Evolutionary conservation across 2,113 vertebrate species (phyloP), one percentile per base, ranked within the genome.

Genomic region (Cynoglossus semilaevis): DNA sequence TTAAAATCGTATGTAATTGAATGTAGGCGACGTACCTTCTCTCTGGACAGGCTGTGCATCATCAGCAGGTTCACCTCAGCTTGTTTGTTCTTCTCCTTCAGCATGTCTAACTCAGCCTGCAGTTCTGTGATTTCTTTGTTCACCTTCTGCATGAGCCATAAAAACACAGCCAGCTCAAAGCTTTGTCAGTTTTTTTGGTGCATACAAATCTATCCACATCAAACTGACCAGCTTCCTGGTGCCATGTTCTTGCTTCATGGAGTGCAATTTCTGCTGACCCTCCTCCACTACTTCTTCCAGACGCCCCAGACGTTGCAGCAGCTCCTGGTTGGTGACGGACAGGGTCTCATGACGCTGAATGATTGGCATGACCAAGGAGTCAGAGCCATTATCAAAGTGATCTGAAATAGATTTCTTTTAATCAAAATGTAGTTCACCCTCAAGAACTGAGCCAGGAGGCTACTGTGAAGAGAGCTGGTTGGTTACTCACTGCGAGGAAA

Each of bases 51-150:
- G 40, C 76, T 72, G 75, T 89, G 83, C 51, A 88, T 46, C 51
- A 17, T 19, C 51, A 74, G 69, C 34, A 86, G 54, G 10, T 73
- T 77, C 22, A 83, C 65, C 13, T 91, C 88, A 37, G 85, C 57
- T 59, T 90, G 72, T 56, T 85, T 88, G 29, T 53, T 88, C 61
- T 80, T 88, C 58, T 80, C 83, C 54, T 72, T 74, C 1, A 82
- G 69, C 44, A 47, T 70, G 37, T 89, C 91, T 44, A 78, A 79
- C 43, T 88, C 82, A 2, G 14, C 78, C 76, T 90, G 90, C 35
- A 91, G 88, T 8, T 70, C 87, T 53, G 84, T 87, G 57, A 93
- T 66, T 15, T 91, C 82, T 41, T 84, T 88, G 59, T 68, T 87
- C 34, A 67, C 76, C 77, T 79, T 81, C 89, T 91, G 65, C 42